These are phyloP conservation scores for Manacus vitellinus DNA, from an alignment of 2,113 vertebrate species.

Conservation along the genomic window DNA sequence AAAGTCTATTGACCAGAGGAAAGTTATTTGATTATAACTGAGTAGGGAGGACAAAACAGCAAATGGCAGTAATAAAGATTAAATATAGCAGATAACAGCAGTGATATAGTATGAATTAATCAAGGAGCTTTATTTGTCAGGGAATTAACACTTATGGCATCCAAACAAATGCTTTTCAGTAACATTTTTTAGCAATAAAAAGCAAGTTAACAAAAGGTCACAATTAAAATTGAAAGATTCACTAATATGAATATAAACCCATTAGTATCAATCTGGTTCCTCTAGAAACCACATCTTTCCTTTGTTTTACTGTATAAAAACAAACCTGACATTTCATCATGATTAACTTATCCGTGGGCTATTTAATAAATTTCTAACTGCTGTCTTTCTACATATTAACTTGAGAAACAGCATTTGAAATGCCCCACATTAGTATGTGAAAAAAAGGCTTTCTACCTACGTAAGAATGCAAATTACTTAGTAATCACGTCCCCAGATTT, in stretches of 20 bases:
- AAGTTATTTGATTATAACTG: not conserved
- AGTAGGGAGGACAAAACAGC: not conserved
- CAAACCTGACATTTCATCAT: constrained; percentile 17
- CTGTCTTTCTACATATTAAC: not conserved
- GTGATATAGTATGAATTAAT: not conserved
- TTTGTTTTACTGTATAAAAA: constrained; percentile 25
- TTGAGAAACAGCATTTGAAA: not conserved
- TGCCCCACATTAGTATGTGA: not conserved
- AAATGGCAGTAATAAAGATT: not conserved
- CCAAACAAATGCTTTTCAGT: not conserved
- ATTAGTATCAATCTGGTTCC: not conserved
- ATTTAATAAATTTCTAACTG: not conserved
- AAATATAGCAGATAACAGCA: not conserved
- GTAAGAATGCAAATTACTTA: not conserved
- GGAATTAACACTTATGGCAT: not conserved
- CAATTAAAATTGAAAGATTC: not conserved
- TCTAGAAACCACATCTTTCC: not conserved
- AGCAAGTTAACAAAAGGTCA: not conserved
- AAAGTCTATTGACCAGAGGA: not conserved
- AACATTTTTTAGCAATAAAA: not conserved
- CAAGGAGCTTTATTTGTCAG: not conserved
- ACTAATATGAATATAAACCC: not conserved
- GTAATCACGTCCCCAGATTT: not conserved
- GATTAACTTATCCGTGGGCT: not conserved
- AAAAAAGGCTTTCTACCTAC: not conserved